Evolutionary conservation across 2,888 invertebrate species (phyloP).

Genomic region (Mythimna lalbum): DNA sequence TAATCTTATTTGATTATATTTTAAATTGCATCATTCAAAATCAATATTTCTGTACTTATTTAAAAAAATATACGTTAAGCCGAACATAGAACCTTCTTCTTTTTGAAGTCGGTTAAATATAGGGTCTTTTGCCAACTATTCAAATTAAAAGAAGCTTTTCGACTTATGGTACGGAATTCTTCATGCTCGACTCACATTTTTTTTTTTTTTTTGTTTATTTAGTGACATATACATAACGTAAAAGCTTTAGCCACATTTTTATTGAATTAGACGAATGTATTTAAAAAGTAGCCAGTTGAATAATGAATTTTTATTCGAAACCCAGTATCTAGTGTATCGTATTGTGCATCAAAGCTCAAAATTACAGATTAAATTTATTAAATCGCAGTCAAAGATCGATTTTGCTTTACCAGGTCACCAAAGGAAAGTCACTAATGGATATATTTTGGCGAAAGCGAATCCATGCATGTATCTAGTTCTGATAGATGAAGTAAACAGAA

Average conservation of each 20-base stretch:
- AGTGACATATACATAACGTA: background rate
- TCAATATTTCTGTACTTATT: background rate
- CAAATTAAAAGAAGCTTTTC: background rate
- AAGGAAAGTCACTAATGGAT: slow-evolving; percentile 50
- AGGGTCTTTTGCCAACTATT: no score
- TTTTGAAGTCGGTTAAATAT: no score
- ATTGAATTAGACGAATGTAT: background rate
- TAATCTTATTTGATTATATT: background rate
- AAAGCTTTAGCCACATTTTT: background rate
- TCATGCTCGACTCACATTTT: background rate
- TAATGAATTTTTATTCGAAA: background rate
- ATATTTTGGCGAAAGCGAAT: slow-evolving; percentile 62
- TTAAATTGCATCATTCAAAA: background rate
- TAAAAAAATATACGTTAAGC: no score
- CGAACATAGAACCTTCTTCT: no score
- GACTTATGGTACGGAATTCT: background rate
- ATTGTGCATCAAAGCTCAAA: background rate
- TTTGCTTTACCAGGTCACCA: slow-evolving; percentile 48
- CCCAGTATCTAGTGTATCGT: slow-evolving; percentile 1
- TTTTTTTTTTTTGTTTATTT: background rate
- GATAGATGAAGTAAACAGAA: slow-evolving; percentile 52
- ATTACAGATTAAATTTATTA: slow-evolving; percentile 15
- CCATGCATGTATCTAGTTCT: slow-evolving; percentile 68
- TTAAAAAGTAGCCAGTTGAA: background rate
- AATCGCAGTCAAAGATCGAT: slow-evolving; percentile 48